phyloP scores from a whole-genome alignment of 2,113 vertebrate species.

The Caracal caracal region DNA sequence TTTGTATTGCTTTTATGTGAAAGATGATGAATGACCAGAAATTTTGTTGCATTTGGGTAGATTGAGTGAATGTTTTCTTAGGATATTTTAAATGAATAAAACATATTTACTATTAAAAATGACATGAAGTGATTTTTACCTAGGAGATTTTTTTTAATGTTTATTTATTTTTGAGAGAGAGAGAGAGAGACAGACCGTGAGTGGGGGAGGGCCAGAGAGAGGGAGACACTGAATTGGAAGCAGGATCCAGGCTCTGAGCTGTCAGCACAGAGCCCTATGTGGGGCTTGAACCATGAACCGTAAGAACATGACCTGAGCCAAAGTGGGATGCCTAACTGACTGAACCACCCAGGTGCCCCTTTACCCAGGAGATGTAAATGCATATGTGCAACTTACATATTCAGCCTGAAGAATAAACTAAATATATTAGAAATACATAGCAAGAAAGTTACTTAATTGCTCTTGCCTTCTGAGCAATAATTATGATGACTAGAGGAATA shows the following conservation, averaged over 20 bases:
- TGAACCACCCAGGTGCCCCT: background rate
- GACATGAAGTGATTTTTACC: background rate
- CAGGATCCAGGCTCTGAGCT: too few species aligned
- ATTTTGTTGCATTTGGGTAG: background rate
- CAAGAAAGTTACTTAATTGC: background rate
- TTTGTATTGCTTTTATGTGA: background rate
- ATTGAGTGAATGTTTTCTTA: background rate
- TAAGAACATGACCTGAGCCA: too few species aligned
- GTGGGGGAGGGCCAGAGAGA: too few species aligned
- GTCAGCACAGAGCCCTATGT: too few species aligned
- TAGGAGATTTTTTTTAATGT: background rate
- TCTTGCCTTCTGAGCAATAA: constrained; percentile 41
- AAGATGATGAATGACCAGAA: background rate
- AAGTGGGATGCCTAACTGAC: too few species aligned
- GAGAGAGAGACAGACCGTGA: too few species aligned
- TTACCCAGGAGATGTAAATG: constrained; percentile 34
- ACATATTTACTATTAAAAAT: constrained; percentile 24
- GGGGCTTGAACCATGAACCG: too few species aligned
- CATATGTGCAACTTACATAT: background rate
- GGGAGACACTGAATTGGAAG: too few species aligned
- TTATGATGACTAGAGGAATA: constrained; percentile 1
- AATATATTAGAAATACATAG: background rate
- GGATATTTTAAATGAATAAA: background rate
- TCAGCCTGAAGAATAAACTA: constrained; percentile 17
- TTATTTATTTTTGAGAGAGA: too few species aligned